Evolutionary conservation across 2,113 vertebrate genomes (phyloP).

Genomic region (Progne subis): DNA sequence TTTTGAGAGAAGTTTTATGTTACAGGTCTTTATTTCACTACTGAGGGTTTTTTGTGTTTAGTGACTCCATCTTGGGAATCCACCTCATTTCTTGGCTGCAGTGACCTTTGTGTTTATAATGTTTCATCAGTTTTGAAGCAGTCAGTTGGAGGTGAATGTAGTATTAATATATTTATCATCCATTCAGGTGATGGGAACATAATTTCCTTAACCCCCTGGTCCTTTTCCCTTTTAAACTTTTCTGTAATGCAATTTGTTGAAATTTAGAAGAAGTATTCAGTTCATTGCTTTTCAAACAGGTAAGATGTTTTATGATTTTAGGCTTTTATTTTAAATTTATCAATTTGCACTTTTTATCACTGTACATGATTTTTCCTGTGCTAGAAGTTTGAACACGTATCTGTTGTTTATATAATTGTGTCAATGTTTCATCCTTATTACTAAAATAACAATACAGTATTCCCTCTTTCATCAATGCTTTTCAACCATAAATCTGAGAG

Average conservation of each 20-base stretch:
- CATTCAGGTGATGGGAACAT: background rate
- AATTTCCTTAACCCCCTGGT: background rate
- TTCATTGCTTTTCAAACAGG: background rate
- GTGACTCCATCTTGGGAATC: background rate
- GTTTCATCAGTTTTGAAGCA: conserved; percentile 1
- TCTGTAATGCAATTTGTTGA: background rate
- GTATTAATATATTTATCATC: background rate
- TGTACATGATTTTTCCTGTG: background rate
- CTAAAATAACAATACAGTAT: background rate
- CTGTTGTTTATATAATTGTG: background rate
- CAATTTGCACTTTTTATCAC: background rate
- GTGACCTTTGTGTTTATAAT: conserved; percentile 19
- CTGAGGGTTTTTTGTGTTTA: conserved; percentile 7
- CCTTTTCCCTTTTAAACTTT: background rate
- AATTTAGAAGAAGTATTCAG: background rate
- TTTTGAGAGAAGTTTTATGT: conserved; percentile 24
- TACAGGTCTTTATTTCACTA: conserved; percentile 30
- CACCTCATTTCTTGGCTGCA: background rate
- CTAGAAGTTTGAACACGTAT: background rate
- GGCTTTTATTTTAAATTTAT: background rate
- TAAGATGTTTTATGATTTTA: background rate
- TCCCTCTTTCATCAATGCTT: background rate
- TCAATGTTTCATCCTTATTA: background rate
- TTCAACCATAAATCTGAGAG: background rate
- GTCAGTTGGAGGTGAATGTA: background rate